These are phyloP conservation scores for Meghimatium bilineatum DNA, from an alignment of 2,888 invertebrate genomes.

Conservation along the genomic window DNA sequence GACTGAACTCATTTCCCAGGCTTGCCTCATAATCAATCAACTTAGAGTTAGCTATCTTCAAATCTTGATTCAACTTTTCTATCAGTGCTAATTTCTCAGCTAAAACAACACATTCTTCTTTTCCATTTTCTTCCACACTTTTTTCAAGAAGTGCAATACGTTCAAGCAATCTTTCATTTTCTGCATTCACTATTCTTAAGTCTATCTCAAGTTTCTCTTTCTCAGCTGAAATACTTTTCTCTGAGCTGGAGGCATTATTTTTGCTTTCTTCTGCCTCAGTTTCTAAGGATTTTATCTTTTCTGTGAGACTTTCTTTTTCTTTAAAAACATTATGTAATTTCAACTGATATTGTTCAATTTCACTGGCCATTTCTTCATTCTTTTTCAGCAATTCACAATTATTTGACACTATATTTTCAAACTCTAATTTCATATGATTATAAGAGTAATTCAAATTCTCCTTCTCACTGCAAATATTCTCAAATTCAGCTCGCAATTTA, in stretches of 20 bases:
- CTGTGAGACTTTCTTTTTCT: neutral
- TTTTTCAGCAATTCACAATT: neutral
- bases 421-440: neutral
- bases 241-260: neutral
- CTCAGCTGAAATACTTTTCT: neutral
- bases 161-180: conserved; percentile 29
- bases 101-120: neutral
- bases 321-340: conserved; percentile 1
- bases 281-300: neutral
- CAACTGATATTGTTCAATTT: conserved; percentile 33
- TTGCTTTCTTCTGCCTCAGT: neutral
- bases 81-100: conserved; percentile 8
- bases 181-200: neutral
- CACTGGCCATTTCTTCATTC: conserved; percentile 35
- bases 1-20: conserved; percentile 34
- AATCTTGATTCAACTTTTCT: conserved; percentile 13
- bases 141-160: conserved; percentile 16
- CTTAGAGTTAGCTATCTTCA: conserved; percentile 5
- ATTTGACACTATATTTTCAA: conserved; percentile 15
- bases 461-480: conserved; percentile 24
- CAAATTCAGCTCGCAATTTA: conserved; percentile 16
- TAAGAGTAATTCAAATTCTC: neutral
- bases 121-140: neutral
- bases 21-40: conserved; percentile 40
- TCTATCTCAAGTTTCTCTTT: neutral